Percentiles rank a stretch among this genome's conserved stretches.
phyloP scores from a whole-genome alignment of 2,797 vertebrate species.

The Arremon brunneinucha region DNA sequence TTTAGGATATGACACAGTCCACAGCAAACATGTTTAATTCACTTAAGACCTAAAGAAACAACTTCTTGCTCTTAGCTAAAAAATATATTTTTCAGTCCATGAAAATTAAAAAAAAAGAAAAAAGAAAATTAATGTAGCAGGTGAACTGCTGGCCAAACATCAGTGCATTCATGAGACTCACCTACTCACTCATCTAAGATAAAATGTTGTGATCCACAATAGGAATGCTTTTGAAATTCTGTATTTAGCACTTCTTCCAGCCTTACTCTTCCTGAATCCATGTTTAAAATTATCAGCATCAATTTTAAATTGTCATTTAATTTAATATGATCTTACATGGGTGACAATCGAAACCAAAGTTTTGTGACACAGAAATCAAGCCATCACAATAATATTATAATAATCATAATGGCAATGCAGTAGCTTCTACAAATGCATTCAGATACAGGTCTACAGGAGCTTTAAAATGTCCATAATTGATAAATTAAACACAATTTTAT shows the following conservation, averaged over 20 bases:
- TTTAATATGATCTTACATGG: background rate
- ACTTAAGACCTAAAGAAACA: background rate
- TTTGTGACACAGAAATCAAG: background rate
- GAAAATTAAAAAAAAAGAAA: background rate
- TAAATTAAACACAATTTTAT: background rate
- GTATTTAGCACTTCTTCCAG: background rate
- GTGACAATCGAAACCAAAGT: background rate
- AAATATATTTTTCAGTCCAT: background rate
- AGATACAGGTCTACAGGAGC: background rate
- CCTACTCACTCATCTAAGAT: background rate
- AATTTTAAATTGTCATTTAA: background rate
- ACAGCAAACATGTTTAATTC: background rate
- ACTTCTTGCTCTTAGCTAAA: background rate
- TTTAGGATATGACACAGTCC: background rate
- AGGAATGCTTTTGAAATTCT: background rate
- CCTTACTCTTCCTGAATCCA: background rate
- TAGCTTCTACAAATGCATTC: background rate
- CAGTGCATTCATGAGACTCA: background rate
- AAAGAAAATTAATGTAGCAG: background rate
- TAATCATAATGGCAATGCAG: background rate
- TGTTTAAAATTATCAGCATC: background rate
- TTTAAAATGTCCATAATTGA: background rate
- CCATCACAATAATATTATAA: background rate
- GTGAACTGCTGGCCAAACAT: accelerated
- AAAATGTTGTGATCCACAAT: background rate